phyloP scores from a whole-genome alignment of 2,113 vertebrate genomes.

The Lepidothrix coronata region DNA sequence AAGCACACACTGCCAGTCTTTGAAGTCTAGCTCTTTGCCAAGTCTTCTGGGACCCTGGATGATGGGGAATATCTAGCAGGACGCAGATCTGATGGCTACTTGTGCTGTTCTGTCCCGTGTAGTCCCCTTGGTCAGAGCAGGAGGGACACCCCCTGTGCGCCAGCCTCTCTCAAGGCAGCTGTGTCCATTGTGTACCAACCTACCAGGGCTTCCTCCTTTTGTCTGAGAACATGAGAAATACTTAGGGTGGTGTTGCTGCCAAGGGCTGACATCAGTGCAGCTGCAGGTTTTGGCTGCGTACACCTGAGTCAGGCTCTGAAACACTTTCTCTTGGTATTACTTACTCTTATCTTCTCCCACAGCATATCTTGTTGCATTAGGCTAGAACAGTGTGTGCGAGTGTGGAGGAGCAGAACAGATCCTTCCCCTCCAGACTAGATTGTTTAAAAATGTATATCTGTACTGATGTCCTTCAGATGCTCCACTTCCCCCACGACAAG shows the following conservation, averaged over 20 bases:
- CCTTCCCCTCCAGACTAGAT: background rate
- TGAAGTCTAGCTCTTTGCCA: background rate
- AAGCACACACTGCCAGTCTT: background rate
- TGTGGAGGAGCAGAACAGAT: background rate
- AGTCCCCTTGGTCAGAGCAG: background rate
- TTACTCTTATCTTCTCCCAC: background rate
- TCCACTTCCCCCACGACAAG: background rate
- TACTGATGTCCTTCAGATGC: background rate
- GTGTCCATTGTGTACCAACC: background rate
- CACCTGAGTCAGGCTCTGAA: background rate
- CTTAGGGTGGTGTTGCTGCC: background rate
- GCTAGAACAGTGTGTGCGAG: background rate
- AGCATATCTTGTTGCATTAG: background rate
- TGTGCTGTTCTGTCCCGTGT: background rate
- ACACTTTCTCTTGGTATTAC: background rate
- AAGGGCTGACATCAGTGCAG: constrained; percentile 25
- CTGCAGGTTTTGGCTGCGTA: background rate
- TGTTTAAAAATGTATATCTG: background rate
- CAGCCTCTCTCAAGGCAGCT: background rate
- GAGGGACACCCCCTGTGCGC: background rate
- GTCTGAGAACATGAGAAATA: background rate
- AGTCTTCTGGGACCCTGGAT: background rate
- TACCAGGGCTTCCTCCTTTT: constrained; percentile 30
- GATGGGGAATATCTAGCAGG: background rate
- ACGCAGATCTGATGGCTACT: background rate